These are phyloP conservation scores for Phenganax marumi DNA, from an alignment of 92 coral and sea anemone genomes.

Conservation along the genomic window DNA sequence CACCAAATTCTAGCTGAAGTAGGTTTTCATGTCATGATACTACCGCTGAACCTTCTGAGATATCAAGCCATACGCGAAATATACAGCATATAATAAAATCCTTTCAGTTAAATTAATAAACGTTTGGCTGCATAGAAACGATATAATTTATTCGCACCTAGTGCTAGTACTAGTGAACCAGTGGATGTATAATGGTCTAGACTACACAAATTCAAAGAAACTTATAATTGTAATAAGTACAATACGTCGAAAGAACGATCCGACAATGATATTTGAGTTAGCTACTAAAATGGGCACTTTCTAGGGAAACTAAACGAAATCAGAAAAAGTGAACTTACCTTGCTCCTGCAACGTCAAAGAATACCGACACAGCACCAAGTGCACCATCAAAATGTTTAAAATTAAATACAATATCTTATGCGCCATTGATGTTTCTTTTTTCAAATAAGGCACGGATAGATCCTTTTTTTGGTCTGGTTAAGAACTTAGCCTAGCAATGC, in stretches of 20 bases:
- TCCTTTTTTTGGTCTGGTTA: not conserved
- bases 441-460: not conserved
- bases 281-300: conserved; percentile 10
- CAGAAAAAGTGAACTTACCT: not conserved
- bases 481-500: not conserved
- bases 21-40: no score
- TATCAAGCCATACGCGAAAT: no score
- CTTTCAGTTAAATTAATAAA: no score
- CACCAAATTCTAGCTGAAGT: no score
- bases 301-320: not conserved
- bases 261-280: not conserved
- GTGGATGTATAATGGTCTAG: no score
- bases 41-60: no score
- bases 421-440: not conserved
- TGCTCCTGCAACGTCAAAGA: not conserved
- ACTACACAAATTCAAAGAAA: no score
- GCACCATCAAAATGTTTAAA: not conserved
- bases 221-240: no score
- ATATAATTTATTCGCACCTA: no score
- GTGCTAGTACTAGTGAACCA: no score
- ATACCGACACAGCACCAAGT: conserved; percentile 1
- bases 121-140: not conserved
- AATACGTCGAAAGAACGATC: no score
- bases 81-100: no score
- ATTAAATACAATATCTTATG: conserved; percentile 7